Conservation (phyloP, 2,888 invertebrate species). For the Gerris lacustris region DNA sequence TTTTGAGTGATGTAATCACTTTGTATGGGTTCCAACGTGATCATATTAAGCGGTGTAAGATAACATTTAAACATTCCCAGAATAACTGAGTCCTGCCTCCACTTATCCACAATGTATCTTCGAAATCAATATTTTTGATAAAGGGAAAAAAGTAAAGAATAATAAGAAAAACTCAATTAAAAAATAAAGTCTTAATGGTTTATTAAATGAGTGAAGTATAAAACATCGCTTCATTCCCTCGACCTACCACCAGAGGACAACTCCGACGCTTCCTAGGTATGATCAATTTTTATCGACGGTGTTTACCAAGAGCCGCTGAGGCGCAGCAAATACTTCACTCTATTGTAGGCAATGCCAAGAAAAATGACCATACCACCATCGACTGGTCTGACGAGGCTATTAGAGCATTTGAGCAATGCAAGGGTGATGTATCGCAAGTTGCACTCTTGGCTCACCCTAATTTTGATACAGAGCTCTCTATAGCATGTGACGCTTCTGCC, state of each 20-base stretch:
- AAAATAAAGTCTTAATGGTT: conserved; percentile 8
- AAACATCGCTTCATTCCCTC: conserved; percentile 30
- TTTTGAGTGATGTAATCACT: no score
- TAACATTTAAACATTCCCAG: no score
- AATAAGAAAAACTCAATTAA: not conserved
- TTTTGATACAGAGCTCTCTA: conserved; percentile 27
- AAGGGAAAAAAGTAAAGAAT: not conserved
- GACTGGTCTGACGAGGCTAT: conserved; percentile 14
- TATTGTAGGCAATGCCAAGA: conserved; percentile 4
- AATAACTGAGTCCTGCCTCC: no score
- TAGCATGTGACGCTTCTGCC: conserved; percentile 18
- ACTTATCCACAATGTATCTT: no score
- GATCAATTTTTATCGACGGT: conserved; percentile 35
- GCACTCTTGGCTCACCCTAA: conserved; percentile 36
- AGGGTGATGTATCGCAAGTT: conserved; percentile 32
- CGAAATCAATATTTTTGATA: no score
- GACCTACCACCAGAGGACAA: conserved; percentile 22
- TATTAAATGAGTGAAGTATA: conserved; percentile 26
- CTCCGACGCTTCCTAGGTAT: conserved; percentile 34
- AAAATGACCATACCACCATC: conserved; percentile 4
- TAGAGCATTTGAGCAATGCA: conserved; percentile 12
- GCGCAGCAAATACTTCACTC: conserved; percentile 23
- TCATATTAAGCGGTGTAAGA: no score
- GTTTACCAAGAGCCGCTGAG: conserved; percentile 32
- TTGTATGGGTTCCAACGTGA: no score